Conservation (phyloP, 2,113 vertebrate genomes). For the Clupea harengus region DNA sequence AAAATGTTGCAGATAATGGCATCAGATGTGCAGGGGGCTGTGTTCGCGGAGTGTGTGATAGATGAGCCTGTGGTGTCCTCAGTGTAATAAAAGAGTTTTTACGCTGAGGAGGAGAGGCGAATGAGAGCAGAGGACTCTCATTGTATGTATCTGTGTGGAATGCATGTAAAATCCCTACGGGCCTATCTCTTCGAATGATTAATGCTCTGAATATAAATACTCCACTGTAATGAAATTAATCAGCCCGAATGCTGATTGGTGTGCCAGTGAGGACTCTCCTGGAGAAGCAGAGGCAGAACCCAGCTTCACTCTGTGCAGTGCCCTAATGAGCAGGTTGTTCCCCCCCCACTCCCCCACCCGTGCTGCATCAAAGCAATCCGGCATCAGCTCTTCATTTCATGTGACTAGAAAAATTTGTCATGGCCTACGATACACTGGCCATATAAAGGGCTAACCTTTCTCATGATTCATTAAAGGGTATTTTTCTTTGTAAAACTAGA, state of each 20-base stretch:
- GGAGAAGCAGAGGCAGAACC: background rate
- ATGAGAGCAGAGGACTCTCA: conserved; percentile 12
- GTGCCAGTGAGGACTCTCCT: background rate
- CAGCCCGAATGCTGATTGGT: conserved; percentile 9
- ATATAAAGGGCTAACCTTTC: no score
- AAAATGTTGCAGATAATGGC: background rate
- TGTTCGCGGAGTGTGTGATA: background rate
- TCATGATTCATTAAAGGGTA: no score
- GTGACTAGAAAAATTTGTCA: background rate
- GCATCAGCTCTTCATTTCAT: background rate
- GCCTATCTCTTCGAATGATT: conserved; percentile 20
- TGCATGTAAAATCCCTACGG: conserved; percentile 20
- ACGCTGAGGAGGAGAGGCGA: background rate
- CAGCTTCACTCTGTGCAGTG: background rate
- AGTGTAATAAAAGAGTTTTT: conserved; percentile 11
- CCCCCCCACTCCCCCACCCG: no score
- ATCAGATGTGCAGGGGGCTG: background rate
- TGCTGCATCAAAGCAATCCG: background rate
- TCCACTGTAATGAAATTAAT: conserved; percentile 16
- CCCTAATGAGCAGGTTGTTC: background rate
- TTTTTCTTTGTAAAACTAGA: no score
- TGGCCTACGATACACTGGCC: background rate
- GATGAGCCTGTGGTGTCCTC: background rate
- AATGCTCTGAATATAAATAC: conserved; percentile 20
- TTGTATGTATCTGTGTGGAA: background rate